Evolutionary conservation across 2,888 invertebrate genomes (phyloP), one percentile per base, ranked within the genome.

Genomic region (Drosophila mettleri): DNA sequence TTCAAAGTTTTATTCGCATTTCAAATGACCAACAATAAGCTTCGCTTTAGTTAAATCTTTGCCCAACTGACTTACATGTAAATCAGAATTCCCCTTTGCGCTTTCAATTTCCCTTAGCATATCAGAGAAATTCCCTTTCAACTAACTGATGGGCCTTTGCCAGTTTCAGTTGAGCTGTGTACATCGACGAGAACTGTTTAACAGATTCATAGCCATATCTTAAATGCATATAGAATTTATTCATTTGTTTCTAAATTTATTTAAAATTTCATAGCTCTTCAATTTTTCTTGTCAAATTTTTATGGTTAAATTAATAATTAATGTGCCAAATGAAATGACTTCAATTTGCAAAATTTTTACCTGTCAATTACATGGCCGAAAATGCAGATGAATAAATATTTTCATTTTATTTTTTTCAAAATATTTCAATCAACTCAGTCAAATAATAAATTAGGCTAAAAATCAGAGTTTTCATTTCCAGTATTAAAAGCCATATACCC

Each of bases 81-180:
- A 12, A 12, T 10, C 7, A 18, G 46, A 57, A 61, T 36, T 78
- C 79, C 73, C 79, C 79, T 78, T 60, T 8, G 8, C 1, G 16
- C 16, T 14, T 18, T 7, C 49, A 78, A 78, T 76, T 76, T 78
- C 76, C 76, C 79, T 67, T 9, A 16, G n/a, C 39, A n/a, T 31
- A 7, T 16, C 29, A 12, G 41, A 62, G 60, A 52, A 4, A 48
- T 33, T 48, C 73, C 53, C 70, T 58, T 78, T 75, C 79, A 78
- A 78, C 60, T 58, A 14, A 43, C 24, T 29, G 9, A 9, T 18
- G 10, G 2, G 16, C 8, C 14, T 27, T 54, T 22, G n/a, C 27
- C 27, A 16, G 16, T 18, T 62, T 64, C 48, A 66, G 59, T 69
- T 16, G 34, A 22, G 14, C 34, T 36, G 41, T 33, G 29, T 55